Percentiles rank a stretch among this genome's conserved stretches.
Conservation (phyloP, 2,797 vertebrate genomes). For the Xyrichtys novacula region DNA sequence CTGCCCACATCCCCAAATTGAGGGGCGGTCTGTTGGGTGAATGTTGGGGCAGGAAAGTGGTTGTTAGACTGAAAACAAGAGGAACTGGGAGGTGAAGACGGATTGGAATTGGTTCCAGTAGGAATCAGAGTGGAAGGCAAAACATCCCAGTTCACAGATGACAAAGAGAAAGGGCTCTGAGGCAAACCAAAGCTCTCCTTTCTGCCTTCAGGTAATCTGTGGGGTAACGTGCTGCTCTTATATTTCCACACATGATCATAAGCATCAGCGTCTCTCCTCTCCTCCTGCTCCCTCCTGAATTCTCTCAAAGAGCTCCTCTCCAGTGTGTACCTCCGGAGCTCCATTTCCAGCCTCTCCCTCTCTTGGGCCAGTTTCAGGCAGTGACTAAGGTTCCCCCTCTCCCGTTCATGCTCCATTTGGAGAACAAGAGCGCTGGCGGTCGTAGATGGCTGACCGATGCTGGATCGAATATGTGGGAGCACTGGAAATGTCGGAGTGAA, state of each 20-base stretch:
- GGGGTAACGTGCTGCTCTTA: conserved; percentile 69
- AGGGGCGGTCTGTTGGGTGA: conserved; percentile 36
- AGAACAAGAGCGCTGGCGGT: conserved; percentile 82
- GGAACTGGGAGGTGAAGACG: conserved; percentile 31
- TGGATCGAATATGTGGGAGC: conserved; percentile 70
- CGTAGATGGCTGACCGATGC: conserved; percentile 49
- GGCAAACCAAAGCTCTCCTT: conserved; percentile 47
- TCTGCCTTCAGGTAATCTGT: conserved; percentile 40
- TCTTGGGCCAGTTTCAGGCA: conserved; percentile 84
- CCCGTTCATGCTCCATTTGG: conserved; percentile 88
- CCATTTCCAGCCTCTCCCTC: conserved; percentile 82
- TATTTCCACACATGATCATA: conserved; percentile 62
- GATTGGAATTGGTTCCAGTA: conserved; percentile 5
- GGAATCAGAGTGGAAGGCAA: conserved; percentile 61
- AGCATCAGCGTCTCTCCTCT: conserved; percentile 10
- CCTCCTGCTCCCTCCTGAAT: conserved; percentile 18
- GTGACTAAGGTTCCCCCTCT: conserved; percentile 82
- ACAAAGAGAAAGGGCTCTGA: conserved; percentile 63
- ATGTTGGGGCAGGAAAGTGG: conserved; percentile 18
- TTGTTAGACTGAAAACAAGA: conserved; percentile 31
- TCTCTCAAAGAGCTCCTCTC: conserved; percentile 50
- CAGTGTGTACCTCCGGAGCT: conserved; percentile 76
- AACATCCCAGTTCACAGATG: conserved; percentile 72
- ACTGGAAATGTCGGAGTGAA: conserved; percentile 59
- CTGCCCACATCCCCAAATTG: conserved; percentile 30